Evolutionary conservation across 2,113 vertebrate species (phyloP), one percentile per base, ranked within the genome.

Genomic region (Xiphophorus couchianus): DNA sequence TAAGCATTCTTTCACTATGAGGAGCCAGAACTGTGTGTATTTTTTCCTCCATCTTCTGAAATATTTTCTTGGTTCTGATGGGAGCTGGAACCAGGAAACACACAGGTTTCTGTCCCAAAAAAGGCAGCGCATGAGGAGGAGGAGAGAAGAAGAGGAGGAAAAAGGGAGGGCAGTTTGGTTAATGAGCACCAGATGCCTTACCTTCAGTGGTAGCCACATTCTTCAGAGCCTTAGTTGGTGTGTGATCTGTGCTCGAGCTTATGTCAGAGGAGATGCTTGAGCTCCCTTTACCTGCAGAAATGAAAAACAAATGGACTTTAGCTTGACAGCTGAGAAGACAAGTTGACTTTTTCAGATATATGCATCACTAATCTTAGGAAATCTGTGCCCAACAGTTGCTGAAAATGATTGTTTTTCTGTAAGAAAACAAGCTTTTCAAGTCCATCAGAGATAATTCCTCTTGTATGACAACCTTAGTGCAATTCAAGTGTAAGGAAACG

Each of bases 191-290:
- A 96, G 95, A 94, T 95, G 94, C 96, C 85, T 90, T 97, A 99
- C 98, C 98, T 98, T 99, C 98, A 73, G 95, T 98, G 95, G 97
- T 96, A 93, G 97, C 95, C 88, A 94, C 97, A 99, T 99, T 99
- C 94, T 96, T 98, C 85, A 95, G 96, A 90, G 96, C 95, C 96
- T 97, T 97, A 83, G 96, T 98, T 29, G 97, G 96, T 6, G 97
- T 98, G 91, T 97, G 97, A 96, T 99, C 98, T 33, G 97, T 99
- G 94, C 97, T 96, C 83, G 98, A 99, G 94, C 98, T 99, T 94
- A 99, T 95, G 95, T 99, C 98, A 90, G 98, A 99, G 92, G 97
- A 99, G 95, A 99, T 96, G 96, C 98, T 99, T 94, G 97, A 99
- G 95, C 98, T 99, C 92, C 97, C 97, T 96, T 99, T 99, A 95